phyloP scores from a whole-genome alignment of 1,140 invertebrate species.

The Halotydeus destructor region DNA sequence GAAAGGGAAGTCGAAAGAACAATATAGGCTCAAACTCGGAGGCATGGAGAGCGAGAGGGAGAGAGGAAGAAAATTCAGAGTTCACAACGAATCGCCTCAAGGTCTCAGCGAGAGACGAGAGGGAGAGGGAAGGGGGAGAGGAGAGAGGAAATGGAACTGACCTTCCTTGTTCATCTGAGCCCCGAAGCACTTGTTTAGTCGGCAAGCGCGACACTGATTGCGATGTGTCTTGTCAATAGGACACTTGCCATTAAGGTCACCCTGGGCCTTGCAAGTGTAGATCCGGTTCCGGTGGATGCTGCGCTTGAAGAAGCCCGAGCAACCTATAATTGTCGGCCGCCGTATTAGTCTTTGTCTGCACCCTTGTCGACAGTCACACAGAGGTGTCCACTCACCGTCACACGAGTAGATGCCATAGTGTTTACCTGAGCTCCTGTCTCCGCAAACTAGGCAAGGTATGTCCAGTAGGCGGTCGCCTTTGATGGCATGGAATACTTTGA shows the following conservation, averaged over 20 bases:
- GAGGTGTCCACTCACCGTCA: conserved; percentile 49
- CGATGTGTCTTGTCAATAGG: conserved; percentile 90
- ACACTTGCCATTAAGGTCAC: conserved; percentile 72
- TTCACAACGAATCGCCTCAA: neutral
- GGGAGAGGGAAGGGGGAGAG: neutral
- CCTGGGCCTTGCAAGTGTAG: conserved; percentile 88
- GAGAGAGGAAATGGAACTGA: conserved; percentile 32
- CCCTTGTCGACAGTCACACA: neutral
- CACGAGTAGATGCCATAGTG: conserved; percentile 94
- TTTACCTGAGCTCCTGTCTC: conserved; percentile 84
- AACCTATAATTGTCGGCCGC: conserved; percentile 35
- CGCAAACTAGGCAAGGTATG: conserved; percentile 88
- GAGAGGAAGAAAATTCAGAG: neutral
- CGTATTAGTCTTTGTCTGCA: neutral
- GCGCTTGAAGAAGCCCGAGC: conserved; percentile 90
- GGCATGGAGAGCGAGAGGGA: neutral
- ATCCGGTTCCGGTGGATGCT: conserved; percentile 85
- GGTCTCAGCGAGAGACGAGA: neutral
- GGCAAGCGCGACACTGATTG: conserved; percentile 88
- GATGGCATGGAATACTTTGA: no score
- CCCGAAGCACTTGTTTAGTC: conserved; percentile 87
- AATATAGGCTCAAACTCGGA: neutral
- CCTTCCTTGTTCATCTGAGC: conserved; percentile 98
- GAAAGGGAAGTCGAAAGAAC: neutral
- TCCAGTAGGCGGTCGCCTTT: conserved; percentile 73